phyloP scores from a whole-genome alignment of 2,888 invertebrate genomes.

The Zygaena filipendulae region DNA sequence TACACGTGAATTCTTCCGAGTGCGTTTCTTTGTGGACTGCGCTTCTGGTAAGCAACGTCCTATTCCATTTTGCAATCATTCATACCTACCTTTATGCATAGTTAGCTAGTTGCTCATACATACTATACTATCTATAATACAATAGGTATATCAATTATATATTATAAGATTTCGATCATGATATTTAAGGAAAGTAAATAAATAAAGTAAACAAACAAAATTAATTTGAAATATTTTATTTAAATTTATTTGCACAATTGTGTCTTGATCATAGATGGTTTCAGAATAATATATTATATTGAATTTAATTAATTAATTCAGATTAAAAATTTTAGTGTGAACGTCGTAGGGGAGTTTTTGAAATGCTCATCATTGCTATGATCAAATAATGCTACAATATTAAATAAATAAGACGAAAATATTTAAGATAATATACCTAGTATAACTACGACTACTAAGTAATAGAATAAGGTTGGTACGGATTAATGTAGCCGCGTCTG shows the following conservation, averaged over 20 bases:
- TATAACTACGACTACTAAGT: slow-evolving; percentile 61
- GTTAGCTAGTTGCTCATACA: no score
- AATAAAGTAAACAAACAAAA: slow-evolving; percentile 19
- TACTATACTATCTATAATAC: no score
- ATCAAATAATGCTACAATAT: slow-evolving; percentile 60
- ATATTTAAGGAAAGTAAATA: slow-evolving; percentile 12
- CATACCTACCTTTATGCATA: no score
- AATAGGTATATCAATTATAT: no score
- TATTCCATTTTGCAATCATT: no score
- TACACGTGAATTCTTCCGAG: no score
- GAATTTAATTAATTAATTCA: slow-evolving; percentile 37
- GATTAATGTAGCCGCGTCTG: slow-evolving; percentile 50
- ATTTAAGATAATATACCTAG: no score
- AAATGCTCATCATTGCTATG: background rate
- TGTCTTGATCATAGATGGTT: slow-evolving; percentile 44
- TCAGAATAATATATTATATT: slow-evolving; percentile 33
- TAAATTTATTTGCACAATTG: slow-evolving; percentile 55
- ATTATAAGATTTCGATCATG: no score
- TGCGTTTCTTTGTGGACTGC: no score
- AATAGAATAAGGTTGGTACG: slow-evolving; percentile 56
- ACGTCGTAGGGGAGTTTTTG: no score
- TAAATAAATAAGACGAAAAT: slow-evolving; percentile 65
- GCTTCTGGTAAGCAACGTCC: no score
- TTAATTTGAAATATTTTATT: slow-evolving; percentile 58
- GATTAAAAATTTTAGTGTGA: no score